Conservation (phyloP, 1,140 invertebrate species). For the Drosophila parabipectinata region DNA sequence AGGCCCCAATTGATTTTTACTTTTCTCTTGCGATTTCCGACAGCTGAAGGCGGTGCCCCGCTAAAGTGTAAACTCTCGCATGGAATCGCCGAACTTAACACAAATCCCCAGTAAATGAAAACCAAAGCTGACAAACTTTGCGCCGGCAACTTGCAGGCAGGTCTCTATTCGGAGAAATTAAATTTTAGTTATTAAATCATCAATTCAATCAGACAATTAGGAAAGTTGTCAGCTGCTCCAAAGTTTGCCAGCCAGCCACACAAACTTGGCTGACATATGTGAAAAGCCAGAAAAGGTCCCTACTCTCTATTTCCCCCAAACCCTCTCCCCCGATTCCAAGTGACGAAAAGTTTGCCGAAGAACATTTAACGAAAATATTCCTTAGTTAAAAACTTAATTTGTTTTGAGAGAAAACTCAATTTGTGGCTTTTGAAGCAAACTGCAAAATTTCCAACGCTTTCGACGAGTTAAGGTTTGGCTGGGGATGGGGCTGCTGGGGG, state of each 20-base stretch:
- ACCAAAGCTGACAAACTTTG: conserved; percentile 64
- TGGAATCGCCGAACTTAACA: conserved; percentile 64
- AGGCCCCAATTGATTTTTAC: conserved; percentile 63
- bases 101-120: conserved; percentile 66
- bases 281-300: conserved; percentile 35
- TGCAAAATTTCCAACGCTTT: conserved; percentile 15
- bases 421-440: conserved; percentile 43
- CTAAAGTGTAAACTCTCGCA: conserved; percentile 38
- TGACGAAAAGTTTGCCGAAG: conserved; percentile 48
- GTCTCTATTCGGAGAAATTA: conserved; percentile 56
- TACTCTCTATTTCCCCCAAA: conserved; percentile 3
- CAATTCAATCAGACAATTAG: conserved; percentile 84
- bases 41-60: conserved; percentile 29
- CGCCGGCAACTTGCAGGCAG: conserved; percentile 18
- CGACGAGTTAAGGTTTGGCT: conserved; percentile 9
- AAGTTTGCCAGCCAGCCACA: conserved; percentile 64
- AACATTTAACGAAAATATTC: conserved; percentile 56
- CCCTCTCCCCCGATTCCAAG: conserved; percentile 3
- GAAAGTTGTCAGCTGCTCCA: conserved; percentile 66
- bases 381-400: conserved; percentile 66
- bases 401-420: conserved; percentile 47
- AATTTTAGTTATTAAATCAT: conserved; percentile 83
- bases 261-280: conserved; percentile 70
- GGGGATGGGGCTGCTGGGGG: neutral
- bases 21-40: conserved; percentile 58